Evolutionary conservation across 1,140 invertebrate genomes (phyloP), one percentile per base, ranked within the genome.

Genomic region (Solenopsis invicta): DNA sequence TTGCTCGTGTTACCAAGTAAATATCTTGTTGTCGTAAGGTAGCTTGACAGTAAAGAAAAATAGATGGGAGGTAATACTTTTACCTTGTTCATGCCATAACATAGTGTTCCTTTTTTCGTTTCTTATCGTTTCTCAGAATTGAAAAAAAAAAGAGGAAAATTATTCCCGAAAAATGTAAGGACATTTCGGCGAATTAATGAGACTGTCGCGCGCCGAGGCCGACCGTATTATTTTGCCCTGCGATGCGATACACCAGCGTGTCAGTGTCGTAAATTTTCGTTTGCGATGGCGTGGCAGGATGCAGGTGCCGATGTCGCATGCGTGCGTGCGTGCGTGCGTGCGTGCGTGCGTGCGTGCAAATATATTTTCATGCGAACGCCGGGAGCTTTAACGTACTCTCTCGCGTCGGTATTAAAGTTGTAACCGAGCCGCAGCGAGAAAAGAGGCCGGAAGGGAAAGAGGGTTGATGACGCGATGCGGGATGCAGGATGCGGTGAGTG

Each of bases 321-420:
- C 16, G 16, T 64, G 34, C 54, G 48, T 56, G 54, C 6, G 9
- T 34, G 12, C 37, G 5, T 56, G 54, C 9, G 16, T 72, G 54
- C 6, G 8, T 61, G n/a, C 41, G 13, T 76, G 21, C 34, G 0
- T 54, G 34, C n/a, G 69, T 48, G 48, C 10, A 16, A 52, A 41
- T 12, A 34, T 77, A 75, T n/a, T 37, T 84, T 59, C n/a, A 45
- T 69, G 52, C 45, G 41, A 69, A 71, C 52, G 50, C 34, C 12
- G 59, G 21, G 50, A 50, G 61, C 61, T 85, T 64, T 64, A 50
- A 62, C 54, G 24, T 34, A 52, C 59, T 62, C 24, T 34, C 16
- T 76, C 18, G 81, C 21, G n/a, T 24, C 62, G 74, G 21, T 66
- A 85, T 78, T 78, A 85, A 78, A 78, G 61, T 85, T 85, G 61